phyloP scores from a whole-genome alignment of 2,113 vertebrate species.

The Pelobates fuscus region DNA sequence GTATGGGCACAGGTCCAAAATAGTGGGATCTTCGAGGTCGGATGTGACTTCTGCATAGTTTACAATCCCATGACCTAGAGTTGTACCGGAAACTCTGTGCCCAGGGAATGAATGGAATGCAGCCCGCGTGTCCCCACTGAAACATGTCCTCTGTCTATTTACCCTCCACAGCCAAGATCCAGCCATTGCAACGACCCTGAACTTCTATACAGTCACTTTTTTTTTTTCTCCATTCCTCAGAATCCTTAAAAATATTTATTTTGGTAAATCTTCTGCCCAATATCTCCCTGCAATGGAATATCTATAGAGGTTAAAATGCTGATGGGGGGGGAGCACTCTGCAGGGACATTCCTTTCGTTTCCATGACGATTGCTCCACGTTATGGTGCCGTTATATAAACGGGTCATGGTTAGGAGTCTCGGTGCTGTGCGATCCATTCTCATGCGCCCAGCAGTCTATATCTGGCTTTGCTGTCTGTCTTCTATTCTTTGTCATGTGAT shows the following conservation, averaged over 20 bases:
- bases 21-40: constrained; percentile 18
- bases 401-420: too few species aligned
- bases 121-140: background rate
- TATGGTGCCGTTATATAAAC: too few species aligned
- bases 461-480: background rate
- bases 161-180: background rate
- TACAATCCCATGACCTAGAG: constrained; percentile 47
- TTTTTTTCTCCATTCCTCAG: too few species aligned
- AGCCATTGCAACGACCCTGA: too few species aligned
- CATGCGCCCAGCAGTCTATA: too few species aligned
- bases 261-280: too few species aligned
- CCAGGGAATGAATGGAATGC: constrained; percentile 55
- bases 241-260: too few species aligned
- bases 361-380: background rate
- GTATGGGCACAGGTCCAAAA: background rate
- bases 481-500: constrained; percentile 57
- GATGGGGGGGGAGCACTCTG: too few species aligned
- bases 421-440: too few species aligned
- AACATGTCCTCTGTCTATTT: background rate
- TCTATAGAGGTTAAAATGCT: too few species aligned
- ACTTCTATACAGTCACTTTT: too few species aligned
- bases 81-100: constrained; percentile 56
- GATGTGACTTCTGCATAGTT: background rate
- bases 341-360: background rate
- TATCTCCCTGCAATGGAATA: too few species aligned